These are phyloP conservation scores for Salarias fasciatus DNA, from an alignment of 2,797 vertebrate species.

Conservation along the genomic window DNA sequence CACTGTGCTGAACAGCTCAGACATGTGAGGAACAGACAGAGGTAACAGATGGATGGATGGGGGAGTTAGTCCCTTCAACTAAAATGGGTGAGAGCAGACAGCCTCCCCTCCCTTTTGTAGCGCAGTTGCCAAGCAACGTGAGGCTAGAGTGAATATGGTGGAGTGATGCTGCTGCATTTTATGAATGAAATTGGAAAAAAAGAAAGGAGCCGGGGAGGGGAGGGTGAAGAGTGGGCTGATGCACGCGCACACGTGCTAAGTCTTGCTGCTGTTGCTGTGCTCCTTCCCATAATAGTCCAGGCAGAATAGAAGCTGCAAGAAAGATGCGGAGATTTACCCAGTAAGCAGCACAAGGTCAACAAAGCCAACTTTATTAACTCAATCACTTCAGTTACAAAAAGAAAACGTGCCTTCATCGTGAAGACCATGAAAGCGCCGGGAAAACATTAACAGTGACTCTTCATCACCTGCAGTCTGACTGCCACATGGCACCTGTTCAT, in stretches of 20 bases:
- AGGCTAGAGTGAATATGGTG: slow-evolving; percentile 73
- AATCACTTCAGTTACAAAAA: slow-evolving; percentile 46
- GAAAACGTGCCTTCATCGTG: slow-evolving; percentile 19
- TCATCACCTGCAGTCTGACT: slow-evolving; percentile 9
- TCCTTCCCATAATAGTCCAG: slow-evolving; percentile 6
- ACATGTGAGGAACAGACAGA: slow-evolving; percentile 35
- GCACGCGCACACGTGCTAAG: background rate
- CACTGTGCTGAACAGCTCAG: slow-evolving; percentile 15
- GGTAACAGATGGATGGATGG: slow-evolving; percentile 48
- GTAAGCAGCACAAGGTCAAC: slow-evolving; percentile 25
- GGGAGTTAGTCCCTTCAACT: slow-evolving; percentile 42
- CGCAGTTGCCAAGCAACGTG: slow-evolving; percentile 80
- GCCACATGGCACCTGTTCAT: background rate
- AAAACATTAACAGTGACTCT: slow-evolving; percentile 57
- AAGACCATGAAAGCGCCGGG: slow-evolving; percentile 44
- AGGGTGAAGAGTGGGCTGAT: slow-evolving; percentile 30
- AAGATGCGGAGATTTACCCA: background rate
- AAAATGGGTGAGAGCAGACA: slow-evolving; percentile 60
- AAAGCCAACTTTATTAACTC: slow-evolving; percentile 67
- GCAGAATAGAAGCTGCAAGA: slow-evolving; percentile 19
- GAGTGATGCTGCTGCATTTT: slow-evolving; percentile 76
- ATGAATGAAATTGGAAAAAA: slow-evolving; percentile 77
- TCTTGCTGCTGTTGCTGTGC: slow-evolving; percentile 17
- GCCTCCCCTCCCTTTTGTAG: slow-evolving; percentile 35
- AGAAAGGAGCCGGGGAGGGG: slow-evolving; percentile 31